Evolutionary conservation across 2,113 vertebrate genomes (phyloP), one percentile per base, ranked within the genome.

Genomic region (Pogona vitticeps): DNA sequence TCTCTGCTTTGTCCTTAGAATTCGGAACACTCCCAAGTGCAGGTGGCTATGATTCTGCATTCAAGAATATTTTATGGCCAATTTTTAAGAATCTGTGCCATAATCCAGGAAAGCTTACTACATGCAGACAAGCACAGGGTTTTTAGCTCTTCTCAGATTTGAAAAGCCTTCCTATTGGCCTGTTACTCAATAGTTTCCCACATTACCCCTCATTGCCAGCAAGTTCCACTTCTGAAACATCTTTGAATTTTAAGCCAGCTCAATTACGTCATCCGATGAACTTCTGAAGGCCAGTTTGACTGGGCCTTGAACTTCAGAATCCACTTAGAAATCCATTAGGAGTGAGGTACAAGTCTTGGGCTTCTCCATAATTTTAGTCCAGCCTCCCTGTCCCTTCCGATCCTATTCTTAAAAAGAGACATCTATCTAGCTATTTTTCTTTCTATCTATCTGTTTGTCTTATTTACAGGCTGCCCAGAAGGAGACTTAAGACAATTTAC

Each of bases 1-100:
- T 52, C 77, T 77, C 52, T 82, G n/a, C n/a, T 75, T 78, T 61
- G n/a, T 59, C 42, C 56, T 85, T 72, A 76, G 8, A 71, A 63
- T 26, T 17, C 21, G 13, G 7, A 82, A 63, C 18, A 23, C 52
- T 88, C n/a, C 5, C 21, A 80, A 70, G 58, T 65, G n/a, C 14
- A 14, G 58, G 14, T 7, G 40, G 40, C 12, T 80, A 84, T 63
- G 14, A 63, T 58, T 18, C 40, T 75, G 26, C 33, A n/a, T 21
- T 56, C 17, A n/a, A 31, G 2, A 80, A 46, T 59, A 70, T 70
- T 82, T 28, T 61, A 67, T 42, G 13, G 14, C 20, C 68, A 46
- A 77, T 28, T 80, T 72, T 65, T 70, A 72, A 58, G 9, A 15
- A 40, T 40, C 31, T 38, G 42, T 58, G 7, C 58, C 28, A 42